Evolutionary conservation across 2,888 invertebrate genomes (phyloP).

Genomic region (Notocelia uddmanniana): DNA sequence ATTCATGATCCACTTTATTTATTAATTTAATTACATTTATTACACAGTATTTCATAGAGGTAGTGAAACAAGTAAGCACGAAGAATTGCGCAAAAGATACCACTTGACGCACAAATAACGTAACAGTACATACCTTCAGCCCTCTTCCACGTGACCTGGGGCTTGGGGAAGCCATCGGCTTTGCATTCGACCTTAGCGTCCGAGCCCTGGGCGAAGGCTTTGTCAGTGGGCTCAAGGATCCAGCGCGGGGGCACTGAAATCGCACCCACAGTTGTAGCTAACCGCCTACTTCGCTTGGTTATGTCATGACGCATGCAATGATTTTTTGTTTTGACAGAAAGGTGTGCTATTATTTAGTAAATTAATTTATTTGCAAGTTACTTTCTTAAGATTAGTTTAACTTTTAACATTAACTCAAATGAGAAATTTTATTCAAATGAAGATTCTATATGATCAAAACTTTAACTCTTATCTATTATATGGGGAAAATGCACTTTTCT

Average conservation of each 20-base stretch:
- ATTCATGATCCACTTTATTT: neutral
- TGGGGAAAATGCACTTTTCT: neutral
- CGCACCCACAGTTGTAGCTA: slow-evolving; percentile 49
- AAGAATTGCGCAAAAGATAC: neutral
- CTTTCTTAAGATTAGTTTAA: neutral
- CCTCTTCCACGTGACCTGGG: slow-evolving; percentile 97
- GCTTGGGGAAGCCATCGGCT: slow-evolving; percentile 98
- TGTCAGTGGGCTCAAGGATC: slow-evolving; percentile 97
- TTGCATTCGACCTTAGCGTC: slow-evolving; percentile 98
- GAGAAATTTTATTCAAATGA: neutral
- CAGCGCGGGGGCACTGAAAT: slow-evolving; percentile 97
- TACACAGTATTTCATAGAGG: no score
- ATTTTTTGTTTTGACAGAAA: neutral
- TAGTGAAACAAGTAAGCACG: no score
- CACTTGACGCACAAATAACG: neutral
- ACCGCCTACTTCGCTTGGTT: neutral
- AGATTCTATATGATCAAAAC: neutral
- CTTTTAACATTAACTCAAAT: neutral
- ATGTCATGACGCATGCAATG: slow-evolving; percentile 10
- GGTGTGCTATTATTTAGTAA: neutral
- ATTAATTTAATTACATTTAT: no score
- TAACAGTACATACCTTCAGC: slow-evolving; percentile 90
- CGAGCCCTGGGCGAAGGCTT: slow-evolving; percentile 97
- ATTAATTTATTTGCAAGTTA: neutral
- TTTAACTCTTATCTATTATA: neutral